These are phyloP conservation scores for Crenichthys baileyi DNA, from an alignment of 2,797 vertebrate genomes.

Conservation along the genomic window DNA sequence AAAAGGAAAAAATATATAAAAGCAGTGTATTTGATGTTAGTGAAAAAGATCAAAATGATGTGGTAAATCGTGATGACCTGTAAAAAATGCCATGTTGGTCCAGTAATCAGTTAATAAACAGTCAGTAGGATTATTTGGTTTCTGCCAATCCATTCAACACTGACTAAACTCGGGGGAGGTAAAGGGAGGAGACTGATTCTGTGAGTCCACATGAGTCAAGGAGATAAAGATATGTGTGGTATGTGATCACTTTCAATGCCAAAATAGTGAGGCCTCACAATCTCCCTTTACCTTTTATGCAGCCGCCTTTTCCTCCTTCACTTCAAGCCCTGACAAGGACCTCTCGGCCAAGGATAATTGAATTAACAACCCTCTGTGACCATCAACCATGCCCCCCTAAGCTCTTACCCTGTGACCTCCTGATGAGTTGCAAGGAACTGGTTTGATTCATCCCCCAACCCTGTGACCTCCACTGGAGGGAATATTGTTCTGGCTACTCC, in stretches of 20 bases:
- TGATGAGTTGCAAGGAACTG: conserved; percentile 56
- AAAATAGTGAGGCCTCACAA: conserved; percentile 57
- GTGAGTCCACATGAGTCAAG: conserved; percentile 51
- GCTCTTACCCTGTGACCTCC: conserved; percentile 59
- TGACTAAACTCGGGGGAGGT: conserved; percentile 41
- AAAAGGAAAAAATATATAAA: neutral
- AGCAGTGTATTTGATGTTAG: neutral
- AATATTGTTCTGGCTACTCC: conserved; percentile 71
- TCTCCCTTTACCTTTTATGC: conserved; percentile 55
- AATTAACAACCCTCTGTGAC: conserved; percentile 73
- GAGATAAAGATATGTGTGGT: conserved; percentile 63
- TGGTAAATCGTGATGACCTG: neutral
- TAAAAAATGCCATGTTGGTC: neutral
- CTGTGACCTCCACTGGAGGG: conserved; percentile 59
- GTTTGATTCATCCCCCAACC: conserved; percentile 49
- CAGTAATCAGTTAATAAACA: conserved; percentile 23
- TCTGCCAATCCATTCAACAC: conserved; percentile 15
- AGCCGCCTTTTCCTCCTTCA: conserved; percentile 17
- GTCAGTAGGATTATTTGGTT: conserved; percentile 18
- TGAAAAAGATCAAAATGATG: neutral
- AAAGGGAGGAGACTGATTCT: conserved; percentile 32
- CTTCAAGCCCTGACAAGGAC: conserved; percentile 61
- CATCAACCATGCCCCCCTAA: conserved; percentile 52
- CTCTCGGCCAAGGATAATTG: conserved; percentile 73
- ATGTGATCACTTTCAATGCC: conserved; percentile 69